Evolutionary conservation across 2,113 vertebrate genomes (phyloP).

Genomic region (Labeo rohita): DNA sequence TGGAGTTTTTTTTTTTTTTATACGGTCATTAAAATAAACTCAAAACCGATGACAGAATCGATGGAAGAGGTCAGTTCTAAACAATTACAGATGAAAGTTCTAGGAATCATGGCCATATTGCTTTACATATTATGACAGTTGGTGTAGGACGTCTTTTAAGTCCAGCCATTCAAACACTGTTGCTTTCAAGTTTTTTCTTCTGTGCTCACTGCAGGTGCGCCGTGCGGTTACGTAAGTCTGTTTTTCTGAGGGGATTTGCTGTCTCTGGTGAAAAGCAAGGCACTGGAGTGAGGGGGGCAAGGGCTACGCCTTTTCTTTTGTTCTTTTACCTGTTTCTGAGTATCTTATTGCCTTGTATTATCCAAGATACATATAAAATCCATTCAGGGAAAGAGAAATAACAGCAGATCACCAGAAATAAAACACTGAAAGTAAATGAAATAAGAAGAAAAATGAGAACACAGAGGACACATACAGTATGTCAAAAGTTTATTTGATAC

Average conservation of each 20-base stretch:
- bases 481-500: background rate
- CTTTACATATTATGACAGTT: slow-evolving; percentile 54
- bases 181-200: slow-evolving; percentile 53
- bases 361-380: slow-evolving; percentile 42
- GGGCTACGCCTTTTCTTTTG: slow-evolving; percentile 57
- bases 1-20: background rate
- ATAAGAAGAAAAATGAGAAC: slow-evolving; percentile 1
- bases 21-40: slow-evolving; percentile 25
- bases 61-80: slow-evolving; percentile 29
- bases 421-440: slow-evolving; percentile 41
- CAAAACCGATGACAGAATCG: slow-evolving; percentile 27
- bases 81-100: slow-evolving; percentile 50
- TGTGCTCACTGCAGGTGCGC: slow-evolving; percentile 59
- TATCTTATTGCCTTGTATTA: slow-evolving; percentile 55
- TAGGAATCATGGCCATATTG: slow-evolving; percentile 40
- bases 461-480: background rate
- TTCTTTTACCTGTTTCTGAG: slow-evolving; percentile 54
- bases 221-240: slow-evolving; percentile 58
- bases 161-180: slow-evolving; percentile 55
- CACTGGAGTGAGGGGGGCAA: slow-evolving; percentile 26
- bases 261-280: slow-evolving; percentile 58
- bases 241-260: slow-evolving; percentile 64
- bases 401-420: slow-evolving; percentile 38
- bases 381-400: slow-evolving; percentile 29
- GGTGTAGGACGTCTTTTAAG: slow-evolving; percentile 52